Base-by-base conservation (phyloP, 1,140 invertebrate species). In the Panagrolaimus sp. region DNA sequence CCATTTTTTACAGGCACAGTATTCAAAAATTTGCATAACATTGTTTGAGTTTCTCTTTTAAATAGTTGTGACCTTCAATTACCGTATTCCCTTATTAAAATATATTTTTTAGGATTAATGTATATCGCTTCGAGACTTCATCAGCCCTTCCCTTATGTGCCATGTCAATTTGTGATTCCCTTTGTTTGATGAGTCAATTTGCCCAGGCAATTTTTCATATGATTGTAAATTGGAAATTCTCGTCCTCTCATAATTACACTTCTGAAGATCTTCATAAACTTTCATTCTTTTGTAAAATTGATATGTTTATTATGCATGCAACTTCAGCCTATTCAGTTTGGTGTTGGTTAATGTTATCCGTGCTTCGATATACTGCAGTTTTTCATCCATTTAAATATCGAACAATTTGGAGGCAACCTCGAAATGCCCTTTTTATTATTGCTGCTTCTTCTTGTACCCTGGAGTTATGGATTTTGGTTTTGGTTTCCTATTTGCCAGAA, bases 321-420 rank as follows among this genome's bases (percentile, higher is more conserved):
- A 79, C 79, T 8, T 78, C 78, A 1, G 80, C 79, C 9, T 83
- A 83, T 55, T 82, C 80, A 4, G 79, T 81, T 7, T 81, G 80
- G 79, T 81, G 74, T 62, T 80, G 78, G 78, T 68, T 81, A 5
- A 46, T 78, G 55, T 62, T 81, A 14, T 79, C 78, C 2, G 68
- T 81, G 6, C 68, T 81, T 6, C 72, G 79, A n/a, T 81, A 81
- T 55, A 76, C 71, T 17, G 79, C 79, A 17, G 79, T 81, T 12
- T 83, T 83, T 47, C 71, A 81, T 46, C 79, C 79, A 6, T 76
- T 80, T 46, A 73, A 72, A 32, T 81, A 81, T 67, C 63, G 78
- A 10, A 75, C 73, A 2, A 80, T 81, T 43, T 81, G 79, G 79
- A 52, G 71, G 10, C 80, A 81, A 65, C 79, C 79, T 10, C 74